Evolutionary conservation across 30 jellyfish, hydroid and myxozoan species (phyloP).

Genomic region (Cassiopea xamachana): DNA sequence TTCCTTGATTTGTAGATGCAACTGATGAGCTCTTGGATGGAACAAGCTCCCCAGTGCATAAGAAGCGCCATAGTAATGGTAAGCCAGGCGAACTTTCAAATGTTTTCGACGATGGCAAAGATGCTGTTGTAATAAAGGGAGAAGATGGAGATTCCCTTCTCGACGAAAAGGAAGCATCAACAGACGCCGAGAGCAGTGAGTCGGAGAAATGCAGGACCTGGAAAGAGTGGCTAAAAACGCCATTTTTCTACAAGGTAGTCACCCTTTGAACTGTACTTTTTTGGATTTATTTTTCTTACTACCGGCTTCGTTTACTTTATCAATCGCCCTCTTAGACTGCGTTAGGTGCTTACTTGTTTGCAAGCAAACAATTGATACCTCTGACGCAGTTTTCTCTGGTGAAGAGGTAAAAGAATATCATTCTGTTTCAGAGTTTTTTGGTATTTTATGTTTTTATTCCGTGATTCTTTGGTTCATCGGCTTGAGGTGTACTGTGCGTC

Average conservation of each 20-base stretch:
- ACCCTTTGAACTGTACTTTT: no score
- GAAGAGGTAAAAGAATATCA: no score
- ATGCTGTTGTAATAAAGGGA: constrained; percentile 22
- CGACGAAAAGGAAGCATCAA: constrained; percentile 1
- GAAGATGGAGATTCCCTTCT: constrained; percentile 5
- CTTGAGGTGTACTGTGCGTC: no score
- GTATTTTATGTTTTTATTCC: no score
- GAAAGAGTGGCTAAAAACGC: constrained; percentile 79
- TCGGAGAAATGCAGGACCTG: constrained; percentile 69
- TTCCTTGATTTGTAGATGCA: background rate
- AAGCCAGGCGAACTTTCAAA: constrained; percentile 22
- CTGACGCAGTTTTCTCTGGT: no score
- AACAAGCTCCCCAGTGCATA: constrained; percentile 27
- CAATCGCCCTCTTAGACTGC: background rate
- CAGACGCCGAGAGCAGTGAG: background rate
- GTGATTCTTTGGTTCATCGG: no score
- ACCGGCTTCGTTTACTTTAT: background rate
- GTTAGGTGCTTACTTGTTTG: background rate
- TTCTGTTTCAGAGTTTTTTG: no score
- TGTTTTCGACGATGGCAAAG: constrained; percentile 10
- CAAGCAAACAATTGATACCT: no score
- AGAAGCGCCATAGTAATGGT: constrained; percentile 25
- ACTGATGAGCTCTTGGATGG: constrained; percentile 9
- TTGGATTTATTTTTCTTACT: no score
- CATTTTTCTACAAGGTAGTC: constrained; percentile 75